Evolutionary conservation across 2,113 vertebrate species (phyloP).

Genomic region (Crotophaga sulcirostris): DNA sequence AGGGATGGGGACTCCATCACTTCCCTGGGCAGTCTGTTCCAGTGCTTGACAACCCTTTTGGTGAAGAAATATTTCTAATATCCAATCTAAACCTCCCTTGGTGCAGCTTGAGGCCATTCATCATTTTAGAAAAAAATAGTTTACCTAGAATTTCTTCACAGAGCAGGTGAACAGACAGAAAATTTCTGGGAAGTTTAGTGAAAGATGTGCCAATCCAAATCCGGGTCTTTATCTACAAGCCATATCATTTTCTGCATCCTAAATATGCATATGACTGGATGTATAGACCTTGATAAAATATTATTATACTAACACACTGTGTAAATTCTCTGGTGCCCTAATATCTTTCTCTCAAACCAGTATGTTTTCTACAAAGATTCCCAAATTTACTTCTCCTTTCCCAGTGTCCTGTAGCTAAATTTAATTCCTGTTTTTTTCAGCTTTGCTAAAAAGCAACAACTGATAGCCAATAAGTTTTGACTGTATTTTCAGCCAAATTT

Average conservation of each 20-base stretch:
- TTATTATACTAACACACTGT: not conserved
- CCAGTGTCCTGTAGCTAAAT: not conserved
- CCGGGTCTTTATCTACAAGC: not conserved
- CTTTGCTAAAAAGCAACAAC: constrained; percentile 22
- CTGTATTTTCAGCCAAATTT: constrained; percentile 22
- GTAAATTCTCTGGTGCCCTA: not conserved
- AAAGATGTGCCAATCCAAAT: not conserved
- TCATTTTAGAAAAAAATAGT: not conserved
- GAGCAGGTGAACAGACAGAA: not conserved
- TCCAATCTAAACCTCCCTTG: no score
- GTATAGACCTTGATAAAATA: not conserved
- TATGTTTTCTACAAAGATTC: not conserved
- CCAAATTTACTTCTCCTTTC: not conserved
- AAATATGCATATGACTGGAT: not conserved
- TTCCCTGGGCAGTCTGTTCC: no score
- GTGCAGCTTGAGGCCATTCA: not conserved
- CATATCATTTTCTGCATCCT: not conserved
- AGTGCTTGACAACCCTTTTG: no score
- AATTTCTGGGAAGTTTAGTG: not conserved
- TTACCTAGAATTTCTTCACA: not conserved
- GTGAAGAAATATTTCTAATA: no score
- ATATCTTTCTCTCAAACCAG: not conserved
- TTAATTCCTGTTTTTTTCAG: not conserved
- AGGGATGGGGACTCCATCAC: no score
- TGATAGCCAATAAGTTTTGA: not conserved